A percentile compares a stretch with the other conserved stretches of the same genome.
Conservation (phyloP, 2,113 vertebrate species). For the Megaceryle maxima region DNA sequence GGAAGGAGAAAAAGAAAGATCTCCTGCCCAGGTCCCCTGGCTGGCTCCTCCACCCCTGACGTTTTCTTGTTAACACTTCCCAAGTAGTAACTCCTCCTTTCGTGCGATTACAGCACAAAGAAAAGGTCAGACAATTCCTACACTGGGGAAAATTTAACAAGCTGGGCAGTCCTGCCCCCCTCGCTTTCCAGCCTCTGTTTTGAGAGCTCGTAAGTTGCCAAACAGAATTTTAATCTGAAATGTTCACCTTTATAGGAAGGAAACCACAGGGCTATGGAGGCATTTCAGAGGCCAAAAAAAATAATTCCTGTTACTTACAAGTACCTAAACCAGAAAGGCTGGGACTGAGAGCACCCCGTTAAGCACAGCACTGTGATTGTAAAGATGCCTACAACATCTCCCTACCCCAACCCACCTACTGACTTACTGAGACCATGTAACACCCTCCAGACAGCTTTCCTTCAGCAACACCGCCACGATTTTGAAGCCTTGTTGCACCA, state of each 20-base stretch:
- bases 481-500: background rate
- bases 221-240: slow-evolving; percentile 49
- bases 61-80: background rate
- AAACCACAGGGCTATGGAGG: background rate
- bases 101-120: background rate
- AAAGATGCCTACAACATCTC: background rate
- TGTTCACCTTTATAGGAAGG: slow-evolving; percentile 51
- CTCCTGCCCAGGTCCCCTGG: background rate
- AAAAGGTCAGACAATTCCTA: slow-evolving; percentile 12
- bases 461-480: background rate
- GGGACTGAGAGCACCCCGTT: background rate
- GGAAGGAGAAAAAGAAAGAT: background rate
- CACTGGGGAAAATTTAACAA: background rate
- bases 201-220: slow-evolving; percentile 15
- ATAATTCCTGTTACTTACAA: slow-evolving; percentile 27
- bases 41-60: background rate
- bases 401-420: background rate
- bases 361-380: background rate
- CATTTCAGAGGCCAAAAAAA: slow-evolving; percentile 51
- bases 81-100: background rate
- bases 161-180: background rate
- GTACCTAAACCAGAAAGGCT: background rate
- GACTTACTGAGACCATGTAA: background rate
- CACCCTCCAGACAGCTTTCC: background rate
- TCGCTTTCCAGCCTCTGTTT: slow-evolving; percentile 22